phyloP scores from a whole-genome alignment of 2,113 vertebrate species.

The Ammospiza nelsoni region DNA sequence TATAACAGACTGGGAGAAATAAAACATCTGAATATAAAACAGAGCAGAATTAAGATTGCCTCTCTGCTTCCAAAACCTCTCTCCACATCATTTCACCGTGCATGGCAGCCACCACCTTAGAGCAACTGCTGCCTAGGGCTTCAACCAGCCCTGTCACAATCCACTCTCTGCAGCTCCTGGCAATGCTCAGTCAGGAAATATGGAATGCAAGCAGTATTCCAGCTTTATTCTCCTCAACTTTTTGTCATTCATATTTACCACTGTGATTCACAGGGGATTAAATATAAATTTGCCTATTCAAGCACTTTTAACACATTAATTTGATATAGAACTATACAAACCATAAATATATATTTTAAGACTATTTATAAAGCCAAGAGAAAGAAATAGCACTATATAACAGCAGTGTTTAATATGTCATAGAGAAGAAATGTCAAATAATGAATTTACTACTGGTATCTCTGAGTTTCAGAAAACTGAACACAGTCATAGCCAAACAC shows the following conservation, averaged over 20 bases:
- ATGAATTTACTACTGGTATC: background rate
- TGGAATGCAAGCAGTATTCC: background rate
- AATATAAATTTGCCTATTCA: background rate
- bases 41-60: background rate
- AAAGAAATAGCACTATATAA: background rate
- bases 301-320: background rate
- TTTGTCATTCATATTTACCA: background rate
- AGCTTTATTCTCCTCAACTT: background rate
- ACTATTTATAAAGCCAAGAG: background rate
- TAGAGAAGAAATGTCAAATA: background rate
- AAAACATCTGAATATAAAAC: background rate
- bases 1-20: background rate
- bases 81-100: fast-evolving
- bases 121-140: fast-evolving
- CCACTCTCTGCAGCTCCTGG: background rate
- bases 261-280: background rate
- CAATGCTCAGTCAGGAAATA: background rate
- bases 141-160: background rate
- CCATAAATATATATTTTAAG: background rate
- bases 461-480: background rate
- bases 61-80: background rate
- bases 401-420: background rate
- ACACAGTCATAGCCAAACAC: background rate
- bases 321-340: background rate
- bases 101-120: background rate